A percentile compares a stretch with the other conserved stretches of the same genome.
Evolutionary conservation across 2,113 vertebrate species (phyloP).

Genomic region (Galemys pyrenaicus): DNA sequence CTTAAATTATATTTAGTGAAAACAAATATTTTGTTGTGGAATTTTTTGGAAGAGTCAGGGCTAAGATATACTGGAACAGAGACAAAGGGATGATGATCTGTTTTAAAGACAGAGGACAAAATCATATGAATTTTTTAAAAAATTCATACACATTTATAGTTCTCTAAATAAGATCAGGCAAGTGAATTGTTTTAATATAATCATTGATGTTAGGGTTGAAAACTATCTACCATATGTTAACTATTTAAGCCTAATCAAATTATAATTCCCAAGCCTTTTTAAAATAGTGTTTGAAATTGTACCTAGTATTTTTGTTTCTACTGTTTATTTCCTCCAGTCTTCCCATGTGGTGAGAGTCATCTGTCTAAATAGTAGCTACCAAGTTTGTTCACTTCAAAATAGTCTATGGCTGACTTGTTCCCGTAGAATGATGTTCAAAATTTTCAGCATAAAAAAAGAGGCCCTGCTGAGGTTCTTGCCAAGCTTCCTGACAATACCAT

Average conservation of each 20-base stretch:
- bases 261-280: background rate
- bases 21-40: background rate
- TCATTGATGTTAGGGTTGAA: background rate
- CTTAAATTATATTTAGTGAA: background rate
- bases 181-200: background rate
- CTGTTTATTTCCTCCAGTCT: background rate
- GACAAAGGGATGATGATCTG: background rate
- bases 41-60: background rate
- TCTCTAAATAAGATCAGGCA: background rate
- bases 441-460: background rate
- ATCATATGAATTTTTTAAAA: slow-evolving; percentile 20
- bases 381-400: background rate
- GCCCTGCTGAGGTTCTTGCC: too few species aligned
- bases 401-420: background rate
- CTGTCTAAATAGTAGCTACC: background rate
- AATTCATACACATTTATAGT: background rate
- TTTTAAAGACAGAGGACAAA: background rate
- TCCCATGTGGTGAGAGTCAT: background rate
- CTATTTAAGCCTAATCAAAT: background rate
- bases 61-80: background rate
- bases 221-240: background rate
- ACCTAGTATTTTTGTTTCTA: background rate
- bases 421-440: background rate
- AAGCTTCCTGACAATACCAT: background rate
- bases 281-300: background rate